A percentile compares a stretch with the other conserved stretches of the same genome.
These are phyloP conservation scores for Vombatus ursinus DNA, from an alignment of 2,113 vertebrate species.

Conservation along the genomic window DNA sequence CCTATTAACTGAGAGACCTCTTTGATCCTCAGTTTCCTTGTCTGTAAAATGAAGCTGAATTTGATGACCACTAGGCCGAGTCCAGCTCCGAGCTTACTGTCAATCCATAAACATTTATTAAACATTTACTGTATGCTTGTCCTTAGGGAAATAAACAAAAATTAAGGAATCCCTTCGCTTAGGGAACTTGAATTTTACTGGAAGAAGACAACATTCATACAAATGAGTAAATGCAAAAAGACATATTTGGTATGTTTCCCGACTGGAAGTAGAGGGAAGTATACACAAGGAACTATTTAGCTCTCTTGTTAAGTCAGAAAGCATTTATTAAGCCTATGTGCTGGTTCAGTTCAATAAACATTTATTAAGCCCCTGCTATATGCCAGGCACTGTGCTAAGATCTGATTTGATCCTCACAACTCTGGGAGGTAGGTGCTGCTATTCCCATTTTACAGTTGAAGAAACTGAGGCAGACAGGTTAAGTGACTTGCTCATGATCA, in stretches of 20 bases:
- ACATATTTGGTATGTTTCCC: not conserved
- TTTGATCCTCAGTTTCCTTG: too few relatives aligned
- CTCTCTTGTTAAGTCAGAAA: not conserved
- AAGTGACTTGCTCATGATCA: not conserved
- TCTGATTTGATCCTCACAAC: not conserved
- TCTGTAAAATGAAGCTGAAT: too few relatives aligned
- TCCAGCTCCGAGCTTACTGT: too few relatives aligned
- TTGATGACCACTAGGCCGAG: too few relatives aligned
- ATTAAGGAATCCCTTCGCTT: too few relatives aligned
- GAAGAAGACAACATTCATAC: not conserved
- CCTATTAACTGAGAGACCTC: too few relatives aligned
- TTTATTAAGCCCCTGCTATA: not conserved
- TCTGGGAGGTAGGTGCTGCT: not conserved
- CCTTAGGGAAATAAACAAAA: too few relatives aligned
- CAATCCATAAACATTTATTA: too few relatives aligned
- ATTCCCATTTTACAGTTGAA: not conserved
- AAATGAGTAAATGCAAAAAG: not conserved
- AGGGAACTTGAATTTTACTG: not conserved
- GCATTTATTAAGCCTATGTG: not conserved
- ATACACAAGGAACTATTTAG: not conserved
- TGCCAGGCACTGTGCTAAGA: not conserved
- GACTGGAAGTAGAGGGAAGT: not conserved
- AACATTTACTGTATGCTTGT: too few relatives aligned
- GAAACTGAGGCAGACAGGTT: not conserved
- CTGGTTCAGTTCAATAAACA: not conserved